Conservation (phyloP, 2,113 vertebrate species). For the Cryptotis parvus region DNA sequence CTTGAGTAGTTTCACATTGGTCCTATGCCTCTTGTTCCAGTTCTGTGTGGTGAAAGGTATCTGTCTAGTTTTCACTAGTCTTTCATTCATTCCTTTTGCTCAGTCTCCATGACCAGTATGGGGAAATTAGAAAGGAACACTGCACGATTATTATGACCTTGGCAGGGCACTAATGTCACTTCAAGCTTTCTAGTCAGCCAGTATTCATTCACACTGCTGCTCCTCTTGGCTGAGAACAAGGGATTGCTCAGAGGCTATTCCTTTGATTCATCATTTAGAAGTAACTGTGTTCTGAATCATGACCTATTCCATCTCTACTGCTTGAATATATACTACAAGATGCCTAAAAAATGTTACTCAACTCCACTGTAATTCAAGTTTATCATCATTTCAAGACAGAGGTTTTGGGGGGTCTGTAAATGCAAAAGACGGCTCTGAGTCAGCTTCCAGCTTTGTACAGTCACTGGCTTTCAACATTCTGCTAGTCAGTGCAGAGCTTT, state of each 20-base stretch:
- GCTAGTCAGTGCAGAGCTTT: slow-evolving; percentile 1
- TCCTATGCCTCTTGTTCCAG: not conserved
- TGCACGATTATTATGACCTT: slow-evolving; percentile 41
- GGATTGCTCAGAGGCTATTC: slow-evolving; percentile 47
- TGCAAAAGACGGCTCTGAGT: slow-evolving; percentile 4
- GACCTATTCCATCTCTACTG: slow-evolving; percentile 58
- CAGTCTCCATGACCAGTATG: slow-evolving; percentile 71
- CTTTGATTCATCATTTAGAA: slow-evolving; percentile 58
- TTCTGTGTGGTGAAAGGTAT: not conserved
- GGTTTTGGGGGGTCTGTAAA: not conserved
- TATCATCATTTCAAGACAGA: slow-evolving; percentile 49
- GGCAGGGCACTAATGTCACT: slow-evolving; percentile 72
- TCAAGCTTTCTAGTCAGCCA: slow-evolving; percentile 72
- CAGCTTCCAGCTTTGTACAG: slow-evolving; percentile 25
- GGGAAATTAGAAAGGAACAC: slow-evolving; percentile 66
- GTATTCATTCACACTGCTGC: slow-evolving; percentile 66
- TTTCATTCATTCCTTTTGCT: slow-evolving; percentile 66
- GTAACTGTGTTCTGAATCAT: slow-evolving; percentile 75
- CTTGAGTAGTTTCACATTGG: slow-evolving; percentile 44
- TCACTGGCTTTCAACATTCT: slow-evolving; percentile 22
- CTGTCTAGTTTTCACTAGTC: slow-evolving; percentile 55
- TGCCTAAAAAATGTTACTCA: slow-evolving; percentile 60
- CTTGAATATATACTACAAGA: slow-evolving; percentile 68
- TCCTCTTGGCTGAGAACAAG: slow-evolving; percentile 62
- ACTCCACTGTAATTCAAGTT: slow-evolving; percentile 66